Evolutionary conservation across 2,113 vertebrate genomes (phyloP), one percentile per base, ranked within the genome.

Genomic region (Buteo buteo): DNA sequence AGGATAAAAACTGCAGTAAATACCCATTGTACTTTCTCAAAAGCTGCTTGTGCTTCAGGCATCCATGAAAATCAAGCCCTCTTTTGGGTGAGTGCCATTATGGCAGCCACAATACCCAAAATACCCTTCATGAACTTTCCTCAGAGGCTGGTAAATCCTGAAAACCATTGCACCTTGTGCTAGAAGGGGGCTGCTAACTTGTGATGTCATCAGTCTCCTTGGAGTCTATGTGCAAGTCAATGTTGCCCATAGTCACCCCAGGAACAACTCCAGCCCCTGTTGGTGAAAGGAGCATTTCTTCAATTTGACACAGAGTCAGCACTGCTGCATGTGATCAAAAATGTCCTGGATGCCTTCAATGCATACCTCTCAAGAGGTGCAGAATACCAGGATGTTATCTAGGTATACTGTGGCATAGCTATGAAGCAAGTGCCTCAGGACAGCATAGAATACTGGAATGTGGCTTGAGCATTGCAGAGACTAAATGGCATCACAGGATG

Each of bases 351-450:
- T 79, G 10, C 14, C 10, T 2, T 55, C 40, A 61, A 18, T n/a
- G n/a, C 19, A 7, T 29, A 18, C 3, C 4, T 88, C 17, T 52
- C 0, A 0, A 88, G 50, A 57, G 29, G 12, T 65, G 40, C 45
- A 57, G 31, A 82, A 44, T 49, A 59, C 20, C 21, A 50, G 25
- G 21, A 36, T 65, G 6, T 50, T 16, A 70, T 42, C 36, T 29
- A 59, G 12, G 26, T 32, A 7, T 28, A 32, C 21, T 26, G 19
- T 4, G 26, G 20, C 9, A n/a, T 25, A 49, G 13, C 15, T 84
- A 22, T 29, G 21, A 73, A 65, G 24, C 36, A 49, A n/a, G 38
- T 66, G 19, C 15, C 12, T 73, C 44, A 49, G 17, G 44, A 44
- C 18, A 45, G 12, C 31, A 58, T 64, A 40, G 52, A 62, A n/a